Base-by-base conservation (phyloP, 2,888 invertebrate species). In the Pachliopta kotzebuea region DNA sequence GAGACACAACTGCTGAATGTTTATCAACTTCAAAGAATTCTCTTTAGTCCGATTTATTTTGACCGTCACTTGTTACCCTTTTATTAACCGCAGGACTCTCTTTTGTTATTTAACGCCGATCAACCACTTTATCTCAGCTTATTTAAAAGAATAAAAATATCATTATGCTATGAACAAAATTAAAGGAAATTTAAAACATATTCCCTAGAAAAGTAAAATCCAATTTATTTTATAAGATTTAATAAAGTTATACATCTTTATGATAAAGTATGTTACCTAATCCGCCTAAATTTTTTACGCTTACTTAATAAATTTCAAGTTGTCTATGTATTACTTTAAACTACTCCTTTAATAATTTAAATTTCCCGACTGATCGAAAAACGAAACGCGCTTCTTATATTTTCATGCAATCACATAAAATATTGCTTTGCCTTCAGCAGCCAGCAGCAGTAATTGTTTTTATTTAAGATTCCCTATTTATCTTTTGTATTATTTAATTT, bases 11-110 rank as follows among this genome's bases (percentile, higher is more conserved):
- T 14, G n/a, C 50, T 4, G 52, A 62, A 31, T 62, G 56, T 56
- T 62, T 56, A 20, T 37, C 37, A 50, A 56, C 62, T 37, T 50
- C 50, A 26, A 37, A 45, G 62, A 11, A 56, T 62, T 50, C 31
- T 21, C 21, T 62, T 31, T 50, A 29, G 49, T 56, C 37, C 52
- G 21, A 24, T 56, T 56, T 62, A 42, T 52, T 56, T 52, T 57
- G 50, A 62, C 56, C 24, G 52, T 23, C 24, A 23, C 31, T 52
- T 21, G 24, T 57, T 62, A 56, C 6, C 18, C 56, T 62, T 52
- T 57, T 62, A 50, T 49, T 45, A 55, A 21, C n/a, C 45, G 18
- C 7, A 45, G 49, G 8, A 21, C 18, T 20, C 24, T 20, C n/a
- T 45, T 55, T 26, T 42, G 24, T 42, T 60, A 60, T 24, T 60